These are phyloP conservation scores for Myotis lucifugus DNA, from an alignment of 2,113 vertebrate genomes.

Conservation along the genomic window DNA sequence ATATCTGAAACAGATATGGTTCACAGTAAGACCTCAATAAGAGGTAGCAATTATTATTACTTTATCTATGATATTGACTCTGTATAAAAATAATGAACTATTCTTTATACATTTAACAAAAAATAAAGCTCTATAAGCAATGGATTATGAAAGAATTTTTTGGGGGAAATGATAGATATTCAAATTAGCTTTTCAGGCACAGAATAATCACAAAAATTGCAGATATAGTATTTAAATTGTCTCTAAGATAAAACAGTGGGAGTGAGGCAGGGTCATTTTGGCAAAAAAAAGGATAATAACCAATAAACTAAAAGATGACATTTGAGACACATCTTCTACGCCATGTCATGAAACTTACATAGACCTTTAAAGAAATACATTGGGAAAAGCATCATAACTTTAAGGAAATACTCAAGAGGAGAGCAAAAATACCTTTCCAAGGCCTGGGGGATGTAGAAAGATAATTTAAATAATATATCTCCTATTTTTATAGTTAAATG, in stretches of 20 bases:
- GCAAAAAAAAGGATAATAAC: background rate
- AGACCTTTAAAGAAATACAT: background rate
- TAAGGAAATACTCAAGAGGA: background rate
- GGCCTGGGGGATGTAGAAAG: background rate
- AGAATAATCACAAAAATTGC: background rate
- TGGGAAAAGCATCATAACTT: background rate
- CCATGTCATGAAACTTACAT: background rate
- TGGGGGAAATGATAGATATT: background rate
- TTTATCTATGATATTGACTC: background rate
- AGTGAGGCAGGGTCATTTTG: background rate
- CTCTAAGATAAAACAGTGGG: background rate
- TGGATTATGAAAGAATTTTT: background rate
- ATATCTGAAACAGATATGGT: background rate
- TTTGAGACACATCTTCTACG: background rate
- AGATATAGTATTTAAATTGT: background rate
- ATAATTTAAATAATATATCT: constrained; percentile 4
- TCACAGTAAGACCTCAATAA: background rate
- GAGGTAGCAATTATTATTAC: background rate
- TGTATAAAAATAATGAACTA: background rate
- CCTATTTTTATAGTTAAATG: constrained; percentile 45
- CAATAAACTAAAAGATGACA: background rate
- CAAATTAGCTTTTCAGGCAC: background rate
- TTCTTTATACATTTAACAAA: background rate
- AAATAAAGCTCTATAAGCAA: background rate
- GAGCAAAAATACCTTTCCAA: background rate